phyloP scores from a whole-genome alignment of 35 echinoderm and acorn worm species.

The Patiria miniata region DNA sequence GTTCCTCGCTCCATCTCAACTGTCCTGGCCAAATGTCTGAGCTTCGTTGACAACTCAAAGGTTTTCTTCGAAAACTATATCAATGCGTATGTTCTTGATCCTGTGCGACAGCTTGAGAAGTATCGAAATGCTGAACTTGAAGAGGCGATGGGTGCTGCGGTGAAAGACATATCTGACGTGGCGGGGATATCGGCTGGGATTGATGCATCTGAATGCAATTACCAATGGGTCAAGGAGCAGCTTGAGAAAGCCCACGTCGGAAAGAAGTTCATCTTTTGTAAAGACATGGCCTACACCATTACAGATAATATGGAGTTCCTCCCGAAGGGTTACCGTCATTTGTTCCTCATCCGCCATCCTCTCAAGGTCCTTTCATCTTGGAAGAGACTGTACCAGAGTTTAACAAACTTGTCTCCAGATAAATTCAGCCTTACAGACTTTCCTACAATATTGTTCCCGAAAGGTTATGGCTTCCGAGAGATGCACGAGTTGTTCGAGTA shows the following conservation, averaged over 20 bases:
- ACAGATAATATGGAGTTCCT: background rate
- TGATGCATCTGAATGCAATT: background rate
- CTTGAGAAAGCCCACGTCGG: slow-evolving; percentile 4
- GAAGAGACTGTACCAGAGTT: slow-evolving; percentile 15
- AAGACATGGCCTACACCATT: slow-evolving; percentile 36
- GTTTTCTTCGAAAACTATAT: too few relatives aligned
- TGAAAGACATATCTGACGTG: too few relatives aligned
- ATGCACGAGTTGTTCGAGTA: background rate
- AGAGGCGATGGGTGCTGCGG: too few relatives aligned
- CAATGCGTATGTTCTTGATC: too few relatives aligned
- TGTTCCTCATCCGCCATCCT: slow-evolving; percentile 46
- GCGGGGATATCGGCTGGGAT: too few relatives aligned
- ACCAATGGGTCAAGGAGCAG: slow-evolving; percentile 7
- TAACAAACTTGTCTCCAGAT: background rate
- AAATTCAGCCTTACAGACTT: background rate
- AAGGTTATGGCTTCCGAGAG: background rate
- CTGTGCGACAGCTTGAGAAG: too few relatives aligned
- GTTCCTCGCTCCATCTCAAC: too few relatives aligned
- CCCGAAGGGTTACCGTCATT: slow-evolving; percentile 36
- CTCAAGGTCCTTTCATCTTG: slow-evolving; percentile 34
- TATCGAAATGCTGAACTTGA: too few relatives aligned
- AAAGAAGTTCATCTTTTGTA: slow-evolving; percentile 43
- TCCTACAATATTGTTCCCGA: background rate
- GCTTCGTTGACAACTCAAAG: too few relatives aligned
- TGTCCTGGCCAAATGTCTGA: too few relatives aligned